Percentiles rank a stretch among this genome's conserved stretches.
Evolutionary conservation across 1,140 invertebrate species (phyloP).

Genomic region (Hyphantria cunea): DNA sequence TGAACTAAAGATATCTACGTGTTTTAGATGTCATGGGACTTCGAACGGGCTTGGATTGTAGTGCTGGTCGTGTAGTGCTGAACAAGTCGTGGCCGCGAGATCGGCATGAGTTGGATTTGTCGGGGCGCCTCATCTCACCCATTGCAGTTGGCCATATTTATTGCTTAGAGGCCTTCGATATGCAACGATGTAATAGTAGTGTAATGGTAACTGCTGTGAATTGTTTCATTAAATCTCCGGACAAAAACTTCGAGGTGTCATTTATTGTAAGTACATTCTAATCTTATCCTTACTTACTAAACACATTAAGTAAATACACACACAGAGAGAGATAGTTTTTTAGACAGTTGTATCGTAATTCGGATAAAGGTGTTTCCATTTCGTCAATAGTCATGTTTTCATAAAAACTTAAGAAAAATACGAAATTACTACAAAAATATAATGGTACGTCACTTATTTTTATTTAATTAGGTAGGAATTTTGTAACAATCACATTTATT

Average conservation of each 20-base stretch:
- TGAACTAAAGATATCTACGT: no score
- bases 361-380: no score
- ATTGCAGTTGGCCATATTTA: constrained; percentile 44
- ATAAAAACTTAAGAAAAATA: no score
- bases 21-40: constrained; percentile 61
- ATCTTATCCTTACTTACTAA: background rate
- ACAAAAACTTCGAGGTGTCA: constrained; percentile 58
- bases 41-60: constrained; percentile 47
- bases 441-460: no score
- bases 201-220: constrained; percentile 51
- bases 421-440: no score
- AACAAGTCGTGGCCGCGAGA: constrained; percentile 51
- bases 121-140: constrained; percentile 44
- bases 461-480: no score
- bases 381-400: no score
- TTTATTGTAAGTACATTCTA: constrained; percentile 56
- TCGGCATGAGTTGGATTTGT: constrained; percentile 42
- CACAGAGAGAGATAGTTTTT: background rate
- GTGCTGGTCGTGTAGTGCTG: constrained; percentile 45
- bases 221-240: constrained; percentile 53
- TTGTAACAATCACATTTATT: no score
- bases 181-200: constrained; percentile 50
- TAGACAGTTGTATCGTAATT: no score
- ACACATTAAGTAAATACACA: background rate
- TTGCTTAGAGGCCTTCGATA: constrained; percentile 66